Evolutionary conservation across 2,888 invertebrate genomes (phyloP), one percentile per base, ranked within the genome.

Genomic region (Gastracanthus pulcherrimus): DNA sequence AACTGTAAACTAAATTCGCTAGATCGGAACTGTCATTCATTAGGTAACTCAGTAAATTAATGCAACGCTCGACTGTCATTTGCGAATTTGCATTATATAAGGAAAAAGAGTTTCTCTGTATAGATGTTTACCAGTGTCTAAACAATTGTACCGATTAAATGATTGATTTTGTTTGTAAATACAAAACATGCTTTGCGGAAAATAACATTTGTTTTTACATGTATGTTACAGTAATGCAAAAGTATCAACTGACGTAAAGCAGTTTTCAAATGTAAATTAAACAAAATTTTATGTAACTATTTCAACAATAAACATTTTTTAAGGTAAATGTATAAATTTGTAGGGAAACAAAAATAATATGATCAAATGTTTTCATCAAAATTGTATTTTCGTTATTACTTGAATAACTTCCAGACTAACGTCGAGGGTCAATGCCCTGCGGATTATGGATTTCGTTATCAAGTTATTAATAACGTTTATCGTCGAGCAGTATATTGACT

Each of bases 1-100:
- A n/a, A 64, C 71, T 55, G 26, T 81, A 76, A 71, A 76, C 76
- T 76, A 76, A 81, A 81, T 81, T 76, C 58, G 64, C 55, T 71
- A 60, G 76, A 72, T 45, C 70, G 62, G 77, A 69, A 80, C 74
- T 75, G 80, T 75, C 69, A 75, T 80, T 80, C 80, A 38, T 75
- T 69, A 80, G 58, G 75, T 16, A 74, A 75, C 60, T 19, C 62
- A n/a, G 62, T 36, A 38, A 75, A 80, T 80, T 62, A 80, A 80
- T 75, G 74, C 75, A 70, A 75, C 41, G 51, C 69, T 70, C 1
- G 45, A 9, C n/a, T 55, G 64, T 79, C 66, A 58, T 79, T 72
- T 79, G n/a, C 31, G 60, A 7, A 75, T 80, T 80, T 75, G 62
- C 31, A 80, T 80, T 69, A 38, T 29, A 9, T 9, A 11, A 55